These are phyloP conservation scores for Danio albolineatus DNA, from an alignment of 2,797 vertebrate genomes.

Conservation along the genomic window DNA sequence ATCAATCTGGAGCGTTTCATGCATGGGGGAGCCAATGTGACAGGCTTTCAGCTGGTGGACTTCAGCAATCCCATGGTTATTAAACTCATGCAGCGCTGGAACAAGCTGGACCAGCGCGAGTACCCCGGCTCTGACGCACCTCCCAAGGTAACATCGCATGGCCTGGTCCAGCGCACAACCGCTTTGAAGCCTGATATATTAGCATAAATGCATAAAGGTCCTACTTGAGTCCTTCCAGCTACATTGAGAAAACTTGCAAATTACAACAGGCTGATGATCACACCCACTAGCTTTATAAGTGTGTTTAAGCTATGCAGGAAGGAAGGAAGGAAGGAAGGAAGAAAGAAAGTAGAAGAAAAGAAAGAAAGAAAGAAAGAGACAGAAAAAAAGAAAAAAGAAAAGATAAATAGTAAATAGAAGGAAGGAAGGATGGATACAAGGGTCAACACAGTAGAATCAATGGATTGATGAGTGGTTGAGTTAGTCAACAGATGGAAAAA, in stretches of 20 bases:
- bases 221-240: neutral
- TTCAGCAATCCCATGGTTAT: slow-evolving; percentile 95
- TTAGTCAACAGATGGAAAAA: too few species aligned
- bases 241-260: neutral
- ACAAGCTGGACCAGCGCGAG: slow-evolving; percentile 97
- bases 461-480: too few species aligned
- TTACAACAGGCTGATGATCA: slow-evolving; percentile 1
- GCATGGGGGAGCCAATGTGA: slow-evolving; percentile 97
- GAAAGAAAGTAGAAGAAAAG: neutral
- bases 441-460: too few species aligned
- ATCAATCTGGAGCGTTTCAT: slow-evolving; percentile 98
- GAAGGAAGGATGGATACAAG: too few species aligned
- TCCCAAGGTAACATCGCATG: slow-evolving; percentile 85
- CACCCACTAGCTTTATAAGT: neutral
- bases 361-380: neutral
- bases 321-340: neutral
- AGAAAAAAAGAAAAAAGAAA: too few species aligned
- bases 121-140: slow-evolving; percentile 96
- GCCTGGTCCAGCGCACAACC: neutral
- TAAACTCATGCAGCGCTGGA: slow-evolving; percentile 98
- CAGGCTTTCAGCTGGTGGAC: slow-evolving; percentile 97
- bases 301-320: neutral
- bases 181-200: slow-evolving; percentile 1
- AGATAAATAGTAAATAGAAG: too few species aligned
- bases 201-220: neutral